Percentiles rank a stretch among this genome's conserved stretches.
phyloP scores from a whole-genome alignment of 2,797 vertebrate genomes.

The Crotalus adamanteus region DNA sequence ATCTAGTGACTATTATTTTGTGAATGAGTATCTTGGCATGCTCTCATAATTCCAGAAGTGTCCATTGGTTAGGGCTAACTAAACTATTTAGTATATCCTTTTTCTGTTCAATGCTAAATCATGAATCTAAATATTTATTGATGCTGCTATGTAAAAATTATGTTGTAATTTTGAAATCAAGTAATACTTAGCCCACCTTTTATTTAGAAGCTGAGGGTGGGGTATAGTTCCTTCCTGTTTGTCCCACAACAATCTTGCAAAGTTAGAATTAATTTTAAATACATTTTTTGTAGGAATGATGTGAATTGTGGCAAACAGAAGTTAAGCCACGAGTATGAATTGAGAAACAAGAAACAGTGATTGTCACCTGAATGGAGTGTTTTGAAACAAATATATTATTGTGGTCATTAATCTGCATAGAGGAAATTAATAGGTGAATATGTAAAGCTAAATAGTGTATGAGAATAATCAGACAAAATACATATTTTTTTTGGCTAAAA shows the following conservation, averaged over 20 bases:
- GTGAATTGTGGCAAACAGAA: not conserved
- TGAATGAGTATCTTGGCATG: not conserved
- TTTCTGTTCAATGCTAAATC: not conserved
- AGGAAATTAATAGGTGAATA: too few species aligned
- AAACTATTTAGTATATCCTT: not conserved
- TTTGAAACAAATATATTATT: not conserved
- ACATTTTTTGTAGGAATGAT: not conserved
- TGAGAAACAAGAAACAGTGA: not conserved
- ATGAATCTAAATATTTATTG: not conserved
- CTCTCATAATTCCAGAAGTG: not conserved
- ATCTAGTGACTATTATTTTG: not conserved
- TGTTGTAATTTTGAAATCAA: not conserved
- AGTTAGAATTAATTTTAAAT: slow-evolving; percentile 12
- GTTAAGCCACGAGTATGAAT: not conserved
- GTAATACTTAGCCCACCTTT: not conserved
- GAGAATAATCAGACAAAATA: too few species aligned
- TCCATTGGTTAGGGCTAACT: not conserved
- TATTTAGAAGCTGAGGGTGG: not conserved
- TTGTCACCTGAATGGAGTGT: not conserved
- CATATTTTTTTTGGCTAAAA: too few species aligned
- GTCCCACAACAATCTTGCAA: not conserved
- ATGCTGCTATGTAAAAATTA: not conserved
- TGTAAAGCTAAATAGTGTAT: too few species aligned
- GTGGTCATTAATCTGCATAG: too few species aligned
- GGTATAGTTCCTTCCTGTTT: not conserved